Percentiles rank a stretch among this genome's conserved stretches.
These are phyloP conservation scores for Pantherophis guttatus DNA, from an alignment of 2,113 vertebrate species.

Conservation along the genomic window DNA sequence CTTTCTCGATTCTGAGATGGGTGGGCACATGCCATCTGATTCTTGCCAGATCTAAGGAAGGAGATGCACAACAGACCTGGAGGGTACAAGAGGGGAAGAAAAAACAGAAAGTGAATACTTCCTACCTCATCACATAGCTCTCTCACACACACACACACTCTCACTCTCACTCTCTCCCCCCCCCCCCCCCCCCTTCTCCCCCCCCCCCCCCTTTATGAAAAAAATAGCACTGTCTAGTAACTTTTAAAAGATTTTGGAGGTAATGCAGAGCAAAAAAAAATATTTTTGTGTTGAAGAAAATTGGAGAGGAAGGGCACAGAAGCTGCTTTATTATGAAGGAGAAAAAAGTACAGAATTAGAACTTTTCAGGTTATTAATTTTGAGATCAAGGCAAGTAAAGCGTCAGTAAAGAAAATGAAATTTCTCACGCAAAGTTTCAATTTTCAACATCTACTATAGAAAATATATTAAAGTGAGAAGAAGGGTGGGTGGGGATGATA, in stretches of 20 bases:
- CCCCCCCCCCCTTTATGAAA: not conserved
- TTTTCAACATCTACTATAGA: not conserved
- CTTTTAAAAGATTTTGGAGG: not conserved
- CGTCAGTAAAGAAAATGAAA: not conserved
- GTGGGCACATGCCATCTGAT: not conserved
- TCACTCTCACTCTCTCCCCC: fast-evolving
- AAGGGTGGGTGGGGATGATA: not conserved
- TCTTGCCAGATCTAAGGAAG: not conserved
- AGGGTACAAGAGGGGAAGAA: not conserved
- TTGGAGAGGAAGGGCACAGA: not conserved
- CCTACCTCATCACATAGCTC: not conserved
- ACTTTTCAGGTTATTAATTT: not conserved
- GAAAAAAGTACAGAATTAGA: not conserved
- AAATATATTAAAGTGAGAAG: not conserved
- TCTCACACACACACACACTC: too few relatives aligned
- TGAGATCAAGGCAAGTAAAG: not conserved
- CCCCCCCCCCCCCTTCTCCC: fast-evolving
- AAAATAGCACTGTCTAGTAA: not conserved
- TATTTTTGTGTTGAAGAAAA: not conserved
- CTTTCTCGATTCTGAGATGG: not conserved
- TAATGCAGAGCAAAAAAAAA: not conserved
- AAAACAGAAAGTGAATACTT: not conserved
- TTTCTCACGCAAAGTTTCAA: not conserved
- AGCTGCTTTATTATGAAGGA: not conserved
- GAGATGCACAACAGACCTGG: not conserved